Conservation (phyloP, 2,888 invertebrate genomes). For the Sarcophaga subvicina region DNA sequence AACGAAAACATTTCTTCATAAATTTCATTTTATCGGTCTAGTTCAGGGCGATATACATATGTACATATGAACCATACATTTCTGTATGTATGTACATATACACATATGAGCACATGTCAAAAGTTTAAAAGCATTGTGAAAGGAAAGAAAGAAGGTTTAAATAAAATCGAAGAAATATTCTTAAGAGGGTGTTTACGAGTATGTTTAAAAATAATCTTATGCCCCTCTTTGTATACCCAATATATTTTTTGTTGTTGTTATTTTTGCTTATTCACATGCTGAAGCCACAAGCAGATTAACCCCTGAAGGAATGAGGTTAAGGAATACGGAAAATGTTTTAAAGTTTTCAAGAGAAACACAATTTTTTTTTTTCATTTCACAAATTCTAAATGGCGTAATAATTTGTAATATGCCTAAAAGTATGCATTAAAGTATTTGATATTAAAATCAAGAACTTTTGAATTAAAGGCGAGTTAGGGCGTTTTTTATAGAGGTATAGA, state of each 20-base stretch:
- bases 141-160: neutral
- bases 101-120: neutral
- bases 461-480: too few species aligned
- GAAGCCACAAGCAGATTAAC: neutral
- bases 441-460: too few species aligned
- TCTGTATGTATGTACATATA: neutral
- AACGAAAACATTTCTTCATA: neutral
- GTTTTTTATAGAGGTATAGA: too few species aligned
- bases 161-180: neutral
- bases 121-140: neutral
- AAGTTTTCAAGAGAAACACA: too few species aligned
- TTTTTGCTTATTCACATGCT: constrained; percentile 5
- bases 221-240: neutral
- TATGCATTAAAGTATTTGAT: too few species aligned
- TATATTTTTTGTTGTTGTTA: too few species aligned
- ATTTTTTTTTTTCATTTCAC: too few species aligned
- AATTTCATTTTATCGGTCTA: constrained; percentile 38
- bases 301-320: too few species aligned
- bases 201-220: constrained; percentile 9
- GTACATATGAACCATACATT: neutral
- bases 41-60: neutral
- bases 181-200: neutral
- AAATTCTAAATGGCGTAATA: too few species aligned
- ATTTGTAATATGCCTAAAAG: too few species aligned
- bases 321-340: too few species aligned